Conservation (phyloP, 2,797 vertebrate species). For the Pangasius macronema region DNA sequence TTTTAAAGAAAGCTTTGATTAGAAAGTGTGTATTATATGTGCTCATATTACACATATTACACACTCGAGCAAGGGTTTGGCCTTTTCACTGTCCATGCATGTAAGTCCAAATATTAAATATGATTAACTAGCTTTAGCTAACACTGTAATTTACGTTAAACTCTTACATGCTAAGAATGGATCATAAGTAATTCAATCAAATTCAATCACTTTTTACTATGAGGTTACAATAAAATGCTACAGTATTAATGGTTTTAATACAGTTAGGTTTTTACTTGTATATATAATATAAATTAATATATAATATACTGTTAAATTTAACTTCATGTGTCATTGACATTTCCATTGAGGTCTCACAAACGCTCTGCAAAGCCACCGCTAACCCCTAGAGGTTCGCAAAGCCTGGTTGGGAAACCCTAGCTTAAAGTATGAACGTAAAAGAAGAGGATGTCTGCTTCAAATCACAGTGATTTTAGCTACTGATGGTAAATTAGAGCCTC, state of each 20-base stretch:
- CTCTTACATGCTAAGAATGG: background rate
- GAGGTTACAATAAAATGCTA: background rate
- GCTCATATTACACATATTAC: no score
- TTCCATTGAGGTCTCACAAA: background rate
- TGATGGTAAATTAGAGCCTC: no score
- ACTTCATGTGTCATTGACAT: background rate
- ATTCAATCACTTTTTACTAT: background rate
- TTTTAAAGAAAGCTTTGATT: background rate
- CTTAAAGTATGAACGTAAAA: no score
- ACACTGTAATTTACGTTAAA: background rate
- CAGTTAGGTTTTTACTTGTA: background rate
- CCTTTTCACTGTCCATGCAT: background rate
- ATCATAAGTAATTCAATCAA: background rate
- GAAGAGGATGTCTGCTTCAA: no score
- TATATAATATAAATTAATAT: background rate
- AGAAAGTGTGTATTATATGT: no score
- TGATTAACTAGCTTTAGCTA: background rate
- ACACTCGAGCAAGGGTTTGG: background rate
- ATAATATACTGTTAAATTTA: background rate
- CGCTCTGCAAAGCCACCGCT: background rate
- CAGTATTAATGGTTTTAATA: background rate
- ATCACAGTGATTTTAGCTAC: no score
- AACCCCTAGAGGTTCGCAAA: no score
- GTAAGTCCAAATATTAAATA: background rate
- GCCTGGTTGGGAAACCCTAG: background rate